Evolutionary conservation across 2,888 invertebrate species (phyloP).

Genomic region (Cremastinae sp.): DNA sequence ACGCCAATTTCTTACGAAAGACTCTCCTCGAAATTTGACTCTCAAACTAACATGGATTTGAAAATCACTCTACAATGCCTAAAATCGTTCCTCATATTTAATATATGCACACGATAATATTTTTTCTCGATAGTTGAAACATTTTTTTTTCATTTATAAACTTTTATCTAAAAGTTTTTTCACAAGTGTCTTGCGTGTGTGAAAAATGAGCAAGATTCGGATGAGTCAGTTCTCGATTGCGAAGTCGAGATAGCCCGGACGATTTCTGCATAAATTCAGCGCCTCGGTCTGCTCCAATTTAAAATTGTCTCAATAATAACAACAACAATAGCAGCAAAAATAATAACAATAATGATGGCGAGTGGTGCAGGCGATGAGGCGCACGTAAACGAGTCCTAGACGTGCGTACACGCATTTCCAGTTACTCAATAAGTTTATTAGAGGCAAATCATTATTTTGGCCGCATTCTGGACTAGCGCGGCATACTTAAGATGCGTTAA

Average conservation of each 20-base stretch:
- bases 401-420: slow-evolving; percentile 49
- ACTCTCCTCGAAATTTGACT: too few species aligned
- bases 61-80: too few species aligned
- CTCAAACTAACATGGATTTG: too few species aligned
- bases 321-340: too few species aligned
- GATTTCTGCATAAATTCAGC: slow-evolving; percentile 40
- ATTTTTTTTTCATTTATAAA: neutral
- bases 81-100: too few species aligned
- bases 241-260: slow-evolving; percentile 33
- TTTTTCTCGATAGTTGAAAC: slow-evolving; percentile 5
- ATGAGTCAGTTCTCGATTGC: slow-evolving; percentile 16
- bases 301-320: slow-evolving; percentile 40
- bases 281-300: slow-evolving; percentile 50
- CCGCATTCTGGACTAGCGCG: slow-evolving; percentile 71
- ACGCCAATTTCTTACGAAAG: too few species aligned
- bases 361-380: slow-evolving; percentile 20
- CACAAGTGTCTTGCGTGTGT: too few species aligned
- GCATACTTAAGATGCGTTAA: slow-evolving; percentile 70
- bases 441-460: slow-evolving; percentile 75
- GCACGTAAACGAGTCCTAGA: slow-evolving; percentile 30
- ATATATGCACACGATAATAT: too few species aligned
- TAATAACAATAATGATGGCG: too few species aligned
- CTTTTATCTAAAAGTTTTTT: neutral
- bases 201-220: slow-evolving; percentile 5
- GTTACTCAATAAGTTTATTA: slow-evolving; percentile 71